Base-by-base conservation (phyloP, 2,888 invertebrate species). In the Netelia melanura region DNA sequence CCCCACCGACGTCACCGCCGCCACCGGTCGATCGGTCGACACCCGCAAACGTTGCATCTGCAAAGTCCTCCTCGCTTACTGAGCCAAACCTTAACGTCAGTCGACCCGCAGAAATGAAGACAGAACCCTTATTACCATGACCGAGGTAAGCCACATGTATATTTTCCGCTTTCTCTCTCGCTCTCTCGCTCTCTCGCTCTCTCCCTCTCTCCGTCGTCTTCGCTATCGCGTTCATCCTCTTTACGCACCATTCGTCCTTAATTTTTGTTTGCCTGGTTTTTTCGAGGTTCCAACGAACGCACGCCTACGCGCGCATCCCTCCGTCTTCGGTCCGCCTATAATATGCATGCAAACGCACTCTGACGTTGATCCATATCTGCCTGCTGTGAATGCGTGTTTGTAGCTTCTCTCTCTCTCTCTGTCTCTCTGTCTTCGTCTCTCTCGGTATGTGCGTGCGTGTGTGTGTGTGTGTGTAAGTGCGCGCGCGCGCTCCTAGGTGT, bases 1-100 rank as follows among this genome's bases (percentile, higher is more conserved):
- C 43, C n/a, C 70, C 74, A 72, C 70, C 74, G 68, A 65, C 84
- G 78, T 68, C 71, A 70, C 68, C 77, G 94, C 94, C 94, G 94
- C 38, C 8, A 6, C 52, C 72, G 83, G 78, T 83, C 83, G 77
- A 77, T 78, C 72, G 77, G 83, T 94, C 94, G 95, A 94, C 94
- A 95, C 76, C 84, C 84, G 65, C 79, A 76, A 62, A 79, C 78
- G 79, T 72, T 72, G 79, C 79, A 80, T 65, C 79, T 72, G 79
- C 79, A 72, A 56, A 68, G 72, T 61, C 83, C 78, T 56, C 72
- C 78, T 83, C 81, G 72, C 25, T 81, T 77, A 84, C 38, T 80
- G 81, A 83, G 64, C 70, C 43, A 81, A 78, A 25, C 54, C 67
- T 71, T n/a, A 11, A 48, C 56, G 56, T 64, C 64, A 43, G 38